Evolutionary conservation across 2,113 vertebrate species (phyloP).

Genomic region (Planiliza haematocheilus): DNA sequence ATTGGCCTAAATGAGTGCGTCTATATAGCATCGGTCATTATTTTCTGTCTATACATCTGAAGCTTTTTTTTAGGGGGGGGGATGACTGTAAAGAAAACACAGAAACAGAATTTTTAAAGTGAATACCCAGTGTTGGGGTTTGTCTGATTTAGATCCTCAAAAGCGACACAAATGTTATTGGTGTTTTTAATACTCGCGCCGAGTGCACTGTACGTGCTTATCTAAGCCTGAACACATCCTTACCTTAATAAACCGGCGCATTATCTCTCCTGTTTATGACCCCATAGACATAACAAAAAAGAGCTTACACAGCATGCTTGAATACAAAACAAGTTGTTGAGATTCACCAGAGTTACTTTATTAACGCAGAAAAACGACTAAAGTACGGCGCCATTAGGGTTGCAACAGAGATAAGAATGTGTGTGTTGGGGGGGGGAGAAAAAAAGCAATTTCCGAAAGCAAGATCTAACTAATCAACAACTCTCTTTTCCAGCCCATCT

Average conservation of each 20-base stretch:
- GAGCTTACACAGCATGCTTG: conserved; percentile 21
- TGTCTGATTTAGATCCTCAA: conserved; percentile 1
- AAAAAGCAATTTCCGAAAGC: conserved; percentile 76
- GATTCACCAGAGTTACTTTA: conserved; percentile 63
- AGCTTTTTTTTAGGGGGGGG: no score
- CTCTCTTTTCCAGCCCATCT: conserved; percentile 83
- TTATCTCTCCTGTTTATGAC: conserved; percentile 45
- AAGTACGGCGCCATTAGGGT: conserved; percentile 48
- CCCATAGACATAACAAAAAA: conserved; percentile 21
- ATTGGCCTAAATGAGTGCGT: background rate
- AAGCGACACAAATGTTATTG: background rate
- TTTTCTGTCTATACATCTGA: conserved; percentile 6
- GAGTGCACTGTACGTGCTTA: conserved; percentile 6
- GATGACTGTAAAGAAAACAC: no score
- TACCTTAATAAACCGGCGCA: conserved; percentile 42
- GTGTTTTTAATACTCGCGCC: background rate
- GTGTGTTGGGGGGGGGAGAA: background rate
- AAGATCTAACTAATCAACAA: conserved; percentile 82
- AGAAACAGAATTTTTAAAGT: background rate
- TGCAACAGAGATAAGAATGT: conserved; percentile 66
- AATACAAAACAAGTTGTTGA: conserved; percentile 63
- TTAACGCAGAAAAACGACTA: conserved; percentile 51
- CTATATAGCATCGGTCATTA: background rate
- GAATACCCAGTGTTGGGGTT: no score
- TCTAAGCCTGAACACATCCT: conserved; percentile 15